Base-by-base conservation (phyloP, 1,140 invertebrate genomes). In the Neodiprion pinetum region DNA sequence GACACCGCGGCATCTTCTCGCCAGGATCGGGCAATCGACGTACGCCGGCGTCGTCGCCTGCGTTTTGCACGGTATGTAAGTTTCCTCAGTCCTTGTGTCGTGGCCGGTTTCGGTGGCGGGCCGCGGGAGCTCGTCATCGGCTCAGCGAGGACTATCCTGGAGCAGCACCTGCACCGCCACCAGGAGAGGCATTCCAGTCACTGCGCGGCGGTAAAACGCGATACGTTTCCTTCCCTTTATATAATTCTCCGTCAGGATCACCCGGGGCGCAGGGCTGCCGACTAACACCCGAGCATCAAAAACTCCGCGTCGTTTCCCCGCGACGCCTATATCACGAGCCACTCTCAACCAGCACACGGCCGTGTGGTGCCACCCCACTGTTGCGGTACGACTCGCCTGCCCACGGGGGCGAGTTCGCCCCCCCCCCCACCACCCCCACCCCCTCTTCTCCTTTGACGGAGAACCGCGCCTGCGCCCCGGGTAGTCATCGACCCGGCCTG, bases 1-100 rank as follows among this genome's bases (percentile, higher is more conserved):
- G 91, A 90, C 94, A 95, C 85, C 94, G 94, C 88, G 94, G 94
- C 94, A 95, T 95, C 84, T 87, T 89, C 53, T 61, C n/a, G 53
- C 53, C 53, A 61, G 53, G 53, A 61, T 61, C 53, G n/a, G 53
- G 53, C 53, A 61, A 70, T 61, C 40, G 47, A 74, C 61, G 74
- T 75, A 75, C 78, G 76, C 70, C 78, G 78, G 76, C 78, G 72
- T 69, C 81, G 79, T 79, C 80, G 76, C 74, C 70, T 80, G 75
- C 78, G 77, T 72, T 77, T 79, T 49, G 72, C 77, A 71, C 80
- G 79, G 74, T 81, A 81, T 70, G 77, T 71, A 72, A 77, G 72
- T 72, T 73, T 78, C 50, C 75, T 78, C n/a, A 61, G 53, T 61
- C 53, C 77, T 78, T 75, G 67, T 70, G 74, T 75, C 75, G 76